Conservation (phyloP, 2,113 vertebrate species). For the Heliornis fulica region DNA sequence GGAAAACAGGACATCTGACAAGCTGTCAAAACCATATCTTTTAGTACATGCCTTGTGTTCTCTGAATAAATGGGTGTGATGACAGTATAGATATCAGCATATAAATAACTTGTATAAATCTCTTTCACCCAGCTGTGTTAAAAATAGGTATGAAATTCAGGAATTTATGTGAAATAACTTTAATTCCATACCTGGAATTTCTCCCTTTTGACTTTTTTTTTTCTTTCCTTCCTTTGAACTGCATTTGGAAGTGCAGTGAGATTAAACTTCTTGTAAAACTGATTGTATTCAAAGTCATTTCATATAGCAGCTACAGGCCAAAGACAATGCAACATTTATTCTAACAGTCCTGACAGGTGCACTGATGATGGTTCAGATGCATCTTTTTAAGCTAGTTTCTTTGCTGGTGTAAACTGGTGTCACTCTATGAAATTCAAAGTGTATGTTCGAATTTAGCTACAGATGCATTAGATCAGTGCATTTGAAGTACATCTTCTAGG, state of each 20-base stretch:
- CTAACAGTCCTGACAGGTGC: not conserved
- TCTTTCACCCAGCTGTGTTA: not conserved
- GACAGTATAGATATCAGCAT: not conserved
- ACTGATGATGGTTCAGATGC: not conserved
- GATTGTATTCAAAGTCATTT: not conserved
- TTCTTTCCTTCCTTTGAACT: not conserved
- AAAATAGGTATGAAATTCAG: not conserved
- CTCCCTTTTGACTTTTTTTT: not conserved
- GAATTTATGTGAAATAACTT: not conserved
- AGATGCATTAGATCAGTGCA: not conserved
- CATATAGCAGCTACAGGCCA: not conserved
- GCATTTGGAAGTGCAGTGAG: not conserved
- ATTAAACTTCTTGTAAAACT: not conserved
- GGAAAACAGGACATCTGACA: not conserved
- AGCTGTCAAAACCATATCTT: not conserved
- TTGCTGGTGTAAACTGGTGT: not conserved
- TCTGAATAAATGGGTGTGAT: not conserved
- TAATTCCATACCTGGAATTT: not conserved
- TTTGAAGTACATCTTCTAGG: fast-evolving
- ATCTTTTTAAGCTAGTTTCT: not conserved
- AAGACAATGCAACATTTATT: not conserved
- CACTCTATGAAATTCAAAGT: not conserved
- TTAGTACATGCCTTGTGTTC: not conserved
- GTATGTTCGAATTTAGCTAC: not conserved
- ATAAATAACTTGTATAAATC: not conserved